Base-by-base conservation (phyloP, 2,113 vertebrate species). In the Lepidothrix coronata region DNA sequence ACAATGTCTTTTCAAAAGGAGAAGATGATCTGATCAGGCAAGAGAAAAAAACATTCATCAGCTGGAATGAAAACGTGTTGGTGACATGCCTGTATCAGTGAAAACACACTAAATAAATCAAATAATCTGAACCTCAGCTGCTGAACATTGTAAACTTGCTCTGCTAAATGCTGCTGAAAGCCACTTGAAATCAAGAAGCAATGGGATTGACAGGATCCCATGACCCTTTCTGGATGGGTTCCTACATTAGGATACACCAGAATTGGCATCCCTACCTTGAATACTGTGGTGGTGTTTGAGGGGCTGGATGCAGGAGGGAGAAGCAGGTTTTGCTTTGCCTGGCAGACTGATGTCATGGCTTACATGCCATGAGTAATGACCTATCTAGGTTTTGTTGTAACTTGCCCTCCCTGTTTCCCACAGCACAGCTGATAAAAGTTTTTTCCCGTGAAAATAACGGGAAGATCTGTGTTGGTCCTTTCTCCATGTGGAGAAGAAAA, bases 211-310 rank as follows among this genome's bases (percentile, higher is more conserved):
- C 48, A 84, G 65, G 15, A 59, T 8, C 28, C 28, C 6, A 0
- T 58, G 37, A 43, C 9, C 22, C 33, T 11, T 93, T 61, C 68
- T 84, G 62, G 35, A 30, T 48, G 44, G 9, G 13, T 95, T 88
- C 39, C 13, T 61, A 55, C 55, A 21, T 23, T 73, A 35, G 27
- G 49, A 46, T 63, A 12, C 33, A 54, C 10, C 67, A 76, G 51
- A 51, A 25, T 6, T 27, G 27, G 4, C 7, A 43, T 20, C 25
- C 20, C 5, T 48, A 15, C 73, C 46, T 39, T 0, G 0, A 57
- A 3, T 25, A 19, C n/a, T 9, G 41, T 0, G 3, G 22, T 23
- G 58, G 19, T 18, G 9, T 1, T 1, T 11, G 33, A 63, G n/a
- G 33, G 8, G 9, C 6, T 65, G 58, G 16, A 5, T 44, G 31